phyloP scores from a whole-genome alignment of 2,888 invertebrate species.

The Melipona bicolor region DNA sequence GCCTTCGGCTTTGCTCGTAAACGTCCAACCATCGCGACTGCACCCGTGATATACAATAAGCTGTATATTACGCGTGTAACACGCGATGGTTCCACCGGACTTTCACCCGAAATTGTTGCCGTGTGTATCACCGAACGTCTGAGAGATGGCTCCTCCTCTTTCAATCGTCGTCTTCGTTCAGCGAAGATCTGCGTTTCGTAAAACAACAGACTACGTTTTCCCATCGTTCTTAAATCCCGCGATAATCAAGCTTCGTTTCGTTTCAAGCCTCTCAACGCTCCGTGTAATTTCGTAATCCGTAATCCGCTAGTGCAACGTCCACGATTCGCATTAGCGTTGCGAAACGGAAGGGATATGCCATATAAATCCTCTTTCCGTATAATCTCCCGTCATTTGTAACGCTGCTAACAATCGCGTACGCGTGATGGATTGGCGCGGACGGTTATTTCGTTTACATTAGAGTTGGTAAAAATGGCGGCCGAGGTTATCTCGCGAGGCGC shows the following conservation, averaged over 20 bases:
- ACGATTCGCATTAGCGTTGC: background rate
- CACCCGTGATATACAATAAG: slow-evolving; percentile 77
- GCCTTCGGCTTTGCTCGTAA: slow-evolving; percentile 74
- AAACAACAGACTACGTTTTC: background rate
- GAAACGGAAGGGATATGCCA: background rate
- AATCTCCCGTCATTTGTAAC: slow-evolving; percentile 1
- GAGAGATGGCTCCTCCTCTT: background rate
- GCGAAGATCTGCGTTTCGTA: too few relatives aligned
- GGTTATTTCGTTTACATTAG: background rate
- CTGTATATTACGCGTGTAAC: slow-evolving; percentile 78
- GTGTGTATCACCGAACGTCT: slow-evolving; percentile 50
- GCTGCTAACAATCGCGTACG: slow-evolving; percentile 1
- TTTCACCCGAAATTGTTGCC: slow-evolving; percentile 50
- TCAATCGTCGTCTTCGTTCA: background rate
- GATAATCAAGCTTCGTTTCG: background rate
- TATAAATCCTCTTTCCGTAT: background rate
- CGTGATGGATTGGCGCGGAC: background rate
- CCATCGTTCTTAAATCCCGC: background rate
- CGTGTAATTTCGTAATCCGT: background rate
- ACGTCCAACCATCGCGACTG: slow-evolving; percentile 69
- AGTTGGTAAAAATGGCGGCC: background rate
- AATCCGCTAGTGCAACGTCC: background rate
- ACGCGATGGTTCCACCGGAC: slow-evolving; percentile 48
- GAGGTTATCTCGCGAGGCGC: background rate
- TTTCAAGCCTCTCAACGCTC: background rate